Evolutionary conservation across 2,888 invertebrate genomes (phyloP).

Genomic region (Proisotoma minuta): DNA sequence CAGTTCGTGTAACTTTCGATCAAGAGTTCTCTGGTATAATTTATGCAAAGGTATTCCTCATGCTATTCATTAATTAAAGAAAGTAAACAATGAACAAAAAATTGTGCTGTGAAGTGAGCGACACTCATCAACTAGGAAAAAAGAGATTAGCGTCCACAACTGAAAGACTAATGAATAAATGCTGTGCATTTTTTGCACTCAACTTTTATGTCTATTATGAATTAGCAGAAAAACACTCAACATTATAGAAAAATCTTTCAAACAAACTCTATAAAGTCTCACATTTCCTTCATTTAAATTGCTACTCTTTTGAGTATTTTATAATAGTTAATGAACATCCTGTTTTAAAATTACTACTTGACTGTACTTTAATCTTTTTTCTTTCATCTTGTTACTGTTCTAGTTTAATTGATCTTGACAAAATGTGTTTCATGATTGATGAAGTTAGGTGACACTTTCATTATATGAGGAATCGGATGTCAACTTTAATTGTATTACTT

Average conservation of each 20-base stretch:
- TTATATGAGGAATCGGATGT: too few relatives aligned
- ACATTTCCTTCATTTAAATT: conserved; percentile 2
- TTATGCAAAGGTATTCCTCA: conserved; percentile 62
- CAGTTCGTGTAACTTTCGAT: conserved; percentile 72
- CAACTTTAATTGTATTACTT: neutral
- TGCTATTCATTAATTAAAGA: neutral
- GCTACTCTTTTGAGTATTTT: neutral
- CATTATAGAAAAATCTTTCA: neutral
- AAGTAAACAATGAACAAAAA: conserved; percentile 1
- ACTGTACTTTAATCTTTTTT: too few relatives aligned
- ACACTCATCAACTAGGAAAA: conserved; percentile 5
- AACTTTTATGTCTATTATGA: neutral
- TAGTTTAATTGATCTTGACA: neutral
- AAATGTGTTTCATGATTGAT: neutral
- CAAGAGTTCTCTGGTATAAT: conserved; percentile 70
- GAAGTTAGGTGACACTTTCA: too few relatives aligned
- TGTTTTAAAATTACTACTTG: neutral
- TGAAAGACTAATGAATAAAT: neutral
- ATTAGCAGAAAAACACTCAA: conserved; percentile 7
- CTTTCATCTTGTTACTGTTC: neutral
- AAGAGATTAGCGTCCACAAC: neutral
- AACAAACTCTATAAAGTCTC: neutral
- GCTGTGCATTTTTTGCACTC: neutral
- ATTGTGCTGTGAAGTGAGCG: neutral
- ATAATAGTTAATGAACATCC: neutral